Evolutionary conservation across 2,797 vertebrate genomes (phyloP).

Genomic region (Cyprinella venusta): DNA sequence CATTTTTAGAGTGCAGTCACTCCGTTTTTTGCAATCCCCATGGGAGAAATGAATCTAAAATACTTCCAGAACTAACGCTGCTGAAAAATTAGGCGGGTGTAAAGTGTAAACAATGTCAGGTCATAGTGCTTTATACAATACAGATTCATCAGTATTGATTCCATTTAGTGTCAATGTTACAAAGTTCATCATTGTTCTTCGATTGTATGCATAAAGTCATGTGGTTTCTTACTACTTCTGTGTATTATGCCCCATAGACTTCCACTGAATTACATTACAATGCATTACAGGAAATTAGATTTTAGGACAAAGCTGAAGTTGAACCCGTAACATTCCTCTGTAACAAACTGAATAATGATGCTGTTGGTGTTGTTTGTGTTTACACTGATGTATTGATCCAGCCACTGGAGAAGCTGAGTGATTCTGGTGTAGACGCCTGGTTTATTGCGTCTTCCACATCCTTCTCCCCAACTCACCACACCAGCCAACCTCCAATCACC

Average conservation of each 20-base stretch:
- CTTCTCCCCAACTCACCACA: slow-evolving; percentile 81
- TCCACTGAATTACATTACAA: neutral
- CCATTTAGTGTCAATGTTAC: neutral
- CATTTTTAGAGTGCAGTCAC: too few species aligned
- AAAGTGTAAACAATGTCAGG: neutral
- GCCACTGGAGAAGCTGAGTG: slow-evolving; percentile 72
- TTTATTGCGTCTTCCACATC: slow-evolving; percentile 75
- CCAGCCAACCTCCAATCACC: slow-evolving; percentile 78
- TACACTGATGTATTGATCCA: slow-evolving; percentile 65
- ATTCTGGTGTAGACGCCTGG: slow-evolving; percentile 80
- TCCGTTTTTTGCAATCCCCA: neutral
- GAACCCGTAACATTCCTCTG: neutral
- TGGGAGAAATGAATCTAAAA: neutral
- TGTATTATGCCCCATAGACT: neutral
- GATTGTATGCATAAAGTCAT: too few species aligned
- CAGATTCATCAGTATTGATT: neutral
- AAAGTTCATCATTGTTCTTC: neutral
- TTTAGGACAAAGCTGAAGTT: neutral
- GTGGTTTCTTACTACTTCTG: too few species aligned
- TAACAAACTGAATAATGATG: neutral
- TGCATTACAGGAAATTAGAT: neutral
- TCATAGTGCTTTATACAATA: neutral
- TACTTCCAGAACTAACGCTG: neutral
- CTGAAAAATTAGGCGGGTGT: neutral
- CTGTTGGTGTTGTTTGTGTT: neutral